phyloP scores from a whole-genome alignment of 1,140 invertebrate genomes.

The Cotesia typhae region DNA sequence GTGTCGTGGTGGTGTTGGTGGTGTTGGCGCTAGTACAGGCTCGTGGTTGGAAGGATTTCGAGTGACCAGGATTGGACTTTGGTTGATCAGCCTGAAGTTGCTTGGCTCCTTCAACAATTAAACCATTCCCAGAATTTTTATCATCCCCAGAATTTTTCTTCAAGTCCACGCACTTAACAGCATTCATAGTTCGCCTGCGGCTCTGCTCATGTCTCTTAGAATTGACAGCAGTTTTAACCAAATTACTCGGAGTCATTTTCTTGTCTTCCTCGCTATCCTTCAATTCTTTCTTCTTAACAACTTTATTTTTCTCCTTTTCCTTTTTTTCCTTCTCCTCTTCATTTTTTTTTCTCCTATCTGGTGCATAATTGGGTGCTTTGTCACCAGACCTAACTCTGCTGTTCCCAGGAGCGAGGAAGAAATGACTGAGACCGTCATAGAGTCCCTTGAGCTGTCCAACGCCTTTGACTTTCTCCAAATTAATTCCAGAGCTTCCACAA shows the following conservation, averaged over 20 bases:
- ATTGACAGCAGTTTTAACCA: slow-evolving; percentile 74
- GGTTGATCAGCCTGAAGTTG: slow-evolving; percentile 29
- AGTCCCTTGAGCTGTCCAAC: slow-evolving; percentile 77
- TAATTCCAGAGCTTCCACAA: not conserved
- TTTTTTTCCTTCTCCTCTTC: slow-evolving; percentile 26
- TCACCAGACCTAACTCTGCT: slow-evolving; percentile 66
- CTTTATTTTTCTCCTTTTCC: not conserved
- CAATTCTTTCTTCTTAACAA: slow-evolving; percentile 21
- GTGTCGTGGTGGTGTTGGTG: slow-evolving; percentile 67
- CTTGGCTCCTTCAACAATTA: not conserved
- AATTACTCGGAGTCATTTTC: slow-evolving; percentile 70
- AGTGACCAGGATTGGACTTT: slow-evolving; percentile 50
- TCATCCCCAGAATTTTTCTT: slow-evolving; percentile 27
- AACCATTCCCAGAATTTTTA: slow-evolving; percentile 36
- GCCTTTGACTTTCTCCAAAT: slow-evolving; percentile 61
- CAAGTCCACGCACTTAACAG: slow-evolving; percentile 50
- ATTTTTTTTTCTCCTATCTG: slow-evolving; percentile 61
- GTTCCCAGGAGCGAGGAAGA: slow-evolving; percentile 76
- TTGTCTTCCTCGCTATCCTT: slow-evolving; percentile 14
- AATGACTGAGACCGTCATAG: slow-evolving; percentile 86
- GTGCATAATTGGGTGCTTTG: slow-evolving; percentile 65
- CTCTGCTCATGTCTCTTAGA: slow-evolving; percentile 70
- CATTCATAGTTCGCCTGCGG: slow-evolving; percentile 56
- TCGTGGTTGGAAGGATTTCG: slow-evolving; percentile 60
- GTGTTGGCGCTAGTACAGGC: slow-evolving; percentile 64